These are phyloP conservation scores for Knipowitschia caucasica DNA, from an alignment of 2,797 vertebrate genomes.

Conservation along the genomic window DNA sequence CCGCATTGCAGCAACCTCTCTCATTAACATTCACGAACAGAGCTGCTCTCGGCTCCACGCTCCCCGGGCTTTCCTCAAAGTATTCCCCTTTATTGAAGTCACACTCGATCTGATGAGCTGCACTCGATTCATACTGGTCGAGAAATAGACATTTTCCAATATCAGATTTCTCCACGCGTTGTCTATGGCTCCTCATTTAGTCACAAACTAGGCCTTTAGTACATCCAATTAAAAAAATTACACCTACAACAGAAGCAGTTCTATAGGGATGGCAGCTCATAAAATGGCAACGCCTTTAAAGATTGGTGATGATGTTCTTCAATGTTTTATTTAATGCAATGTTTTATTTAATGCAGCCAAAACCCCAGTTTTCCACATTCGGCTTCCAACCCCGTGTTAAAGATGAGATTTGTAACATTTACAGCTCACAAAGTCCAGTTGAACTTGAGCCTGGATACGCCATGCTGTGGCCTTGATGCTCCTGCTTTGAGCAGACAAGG, in stretches of 20 bases:
- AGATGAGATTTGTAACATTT: too few species aligned
- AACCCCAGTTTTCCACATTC: too few species aligned
- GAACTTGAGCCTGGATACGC: not conserved
- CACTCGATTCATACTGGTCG: not conserved
- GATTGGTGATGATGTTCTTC: not conserved
- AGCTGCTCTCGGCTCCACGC: conserved; percentile 37
- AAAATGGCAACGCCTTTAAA: conserved; percentile 3
- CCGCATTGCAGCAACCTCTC: conserved; percentile 79
- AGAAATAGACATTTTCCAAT: conserved; percentile 1
- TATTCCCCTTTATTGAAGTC: conserved; percentile 2
- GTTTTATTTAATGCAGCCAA: too few species aligned
- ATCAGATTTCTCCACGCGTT: not conserved
- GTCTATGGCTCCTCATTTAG: too few species aligned
- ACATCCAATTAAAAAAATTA: not conserved
- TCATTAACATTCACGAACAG: conserved; percentile 70
- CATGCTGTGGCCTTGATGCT: conserved; percentile 9
- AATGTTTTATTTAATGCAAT: too few species aligned
- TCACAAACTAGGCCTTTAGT: not conserved
- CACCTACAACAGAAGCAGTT: not conserved
- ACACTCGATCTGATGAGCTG: not conserved
- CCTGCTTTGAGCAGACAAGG: conserved; percentile 32
- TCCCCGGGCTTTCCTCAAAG: conserved; percentile 55
- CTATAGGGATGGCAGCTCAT: not conserved
- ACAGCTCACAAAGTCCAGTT: not conserved
- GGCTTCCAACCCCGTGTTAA: too few species aligned